phyloP scores from a whole-genome alignment of 2,797 vertebrate genomes.

The Argya squamiceps region DNA sequence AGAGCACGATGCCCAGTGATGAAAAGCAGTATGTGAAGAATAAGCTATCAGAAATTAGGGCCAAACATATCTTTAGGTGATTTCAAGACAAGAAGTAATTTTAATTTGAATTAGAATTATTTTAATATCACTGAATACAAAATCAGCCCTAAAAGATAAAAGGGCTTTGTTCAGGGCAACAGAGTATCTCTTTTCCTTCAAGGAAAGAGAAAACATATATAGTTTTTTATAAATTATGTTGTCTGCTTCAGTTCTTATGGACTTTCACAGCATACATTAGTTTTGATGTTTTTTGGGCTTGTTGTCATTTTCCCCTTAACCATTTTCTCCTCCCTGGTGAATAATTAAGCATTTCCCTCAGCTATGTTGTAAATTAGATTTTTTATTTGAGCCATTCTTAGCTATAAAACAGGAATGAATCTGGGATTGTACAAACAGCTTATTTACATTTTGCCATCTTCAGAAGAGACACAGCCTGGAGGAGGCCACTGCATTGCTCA shows the following conservation, averaged over 20 bases:
- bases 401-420: not conserved
- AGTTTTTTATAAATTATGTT: not conserved
- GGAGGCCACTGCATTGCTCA: not conserved
- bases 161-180: not conserved
- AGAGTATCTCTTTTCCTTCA: not conserved
- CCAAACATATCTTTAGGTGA: not conserved
- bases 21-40: not conserved
- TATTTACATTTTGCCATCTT: slow-evolving; percentile 15
- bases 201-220: not conserved
- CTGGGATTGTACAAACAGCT: not conserved
- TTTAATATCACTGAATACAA: not conserved
- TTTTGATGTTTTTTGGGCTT: not conserved
- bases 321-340: not conserved
- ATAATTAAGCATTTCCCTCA: slow-evolving; percentile 43
- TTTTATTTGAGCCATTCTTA: slow-evolving; percentile 14
- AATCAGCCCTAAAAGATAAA: not conserved
- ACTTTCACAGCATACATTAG: not conserved
- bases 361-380: not conserved
- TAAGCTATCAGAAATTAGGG: not conserved
- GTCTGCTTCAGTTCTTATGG: not conserved
- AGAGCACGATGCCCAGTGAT: not conserved
- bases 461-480: not conserved
- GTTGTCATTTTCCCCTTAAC: not conserved
- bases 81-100: not conserved
- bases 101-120: not conserved